A percentile compares a stretch with the other conserved stretches of the same genome.
Conservation (phyloP, 2,797 vertebrate species). For the Alauda arvensis region DNA sequence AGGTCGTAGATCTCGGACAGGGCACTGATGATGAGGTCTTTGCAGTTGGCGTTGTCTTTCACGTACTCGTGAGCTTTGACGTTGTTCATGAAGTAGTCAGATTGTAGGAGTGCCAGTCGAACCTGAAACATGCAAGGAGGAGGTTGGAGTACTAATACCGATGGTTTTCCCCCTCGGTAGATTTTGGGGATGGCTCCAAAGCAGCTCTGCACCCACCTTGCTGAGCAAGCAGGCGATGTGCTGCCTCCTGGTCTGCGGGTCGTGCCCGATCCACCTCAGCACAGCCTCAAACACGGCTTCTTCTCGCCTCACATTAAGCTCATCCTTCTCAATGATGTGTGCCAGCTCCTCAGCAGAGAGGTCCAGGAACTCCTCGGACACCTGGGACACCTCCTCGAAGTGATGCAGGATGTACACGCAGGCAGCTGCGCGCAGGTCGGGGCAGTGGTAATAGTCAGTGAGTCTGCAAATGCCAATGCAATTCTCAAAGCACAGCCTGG, state of each 20-base stretch:
- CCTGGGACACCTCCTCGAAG: constrained; percentile 74
- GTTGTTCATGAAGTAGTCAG: constrained; percentile 72
- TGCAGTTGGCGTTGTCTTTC: constrained; percentile 66
- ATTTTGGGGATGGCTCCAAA: background rate
- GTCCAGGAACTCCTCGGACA: constrained; percentile 72
- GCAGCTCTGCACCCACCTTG: constrained; percentile 61
- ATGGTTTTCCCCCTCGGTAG: background rate
- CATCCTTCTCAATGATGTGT: constrained; percentile 74
- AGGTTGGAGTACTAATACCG: background rate
- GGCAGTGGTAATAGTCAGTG: constrained; percentile 57
- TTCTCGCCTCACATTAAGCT: constrained; percentile 77
- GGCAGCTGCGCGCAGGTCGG: constrained; percentile 66
- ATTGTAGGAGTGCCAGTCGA: constrained; percentile 69
- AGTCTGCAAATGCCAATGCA: constrained; percentile 80
- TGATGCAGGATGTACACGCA: constrained; percentile 74
- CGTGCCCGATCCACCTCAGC: constrained; percentile 72
- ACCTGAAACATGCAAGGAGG: constrained; percentile 48
- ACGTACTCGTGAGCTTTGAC: constrained; percentile 73
- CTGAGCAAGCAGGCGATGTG: constrained; percentile 70
- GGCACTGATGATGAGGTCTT: constrained; percentile 52
- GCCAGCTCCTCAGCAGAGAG: constrained; percentile 66
- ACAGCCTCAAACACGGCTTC: constrained; percentile 72
- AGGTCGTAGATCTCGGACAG: constrained; percentile 58
- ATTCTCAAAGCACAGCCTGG: constrained; percentile 72
- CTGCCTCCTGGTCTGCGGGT: constrained; percentile 62